phyloP scores from a whole-genome alignment of 2,888 invertebrate species.

The Drosophila fungiperda region DNA sequence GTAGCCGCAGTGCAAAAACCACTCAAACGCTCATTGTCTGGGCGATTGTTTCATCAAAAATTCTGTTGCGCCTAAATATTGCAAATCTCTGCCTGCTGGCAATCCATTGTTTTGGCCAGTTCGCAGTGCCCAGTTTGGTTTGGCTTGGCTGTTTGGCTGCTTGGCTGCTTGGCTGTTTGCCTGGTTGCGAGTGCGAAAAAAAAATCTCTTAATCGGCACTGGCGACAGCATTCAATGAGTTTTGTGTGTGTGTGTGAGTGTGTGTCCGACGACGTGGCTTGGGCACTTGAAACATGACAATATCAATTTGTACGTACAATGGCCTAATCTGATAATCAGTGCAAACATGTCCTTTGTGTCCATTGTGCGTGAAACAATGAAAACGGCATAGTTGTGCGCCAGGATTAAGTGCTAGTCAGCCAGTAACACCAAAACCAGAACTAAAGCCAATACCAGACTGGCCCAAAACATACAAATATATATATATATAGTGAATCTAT shows the following conservation, averaged over 20 bases:
- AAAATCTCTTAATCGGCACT: conserved; percentile 83
- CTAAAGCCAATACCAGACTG: conserved; percentile 41
- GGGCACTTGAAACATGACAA: conserved; percentile 85
- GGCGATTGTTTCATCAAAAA: conserved; percentile 74
- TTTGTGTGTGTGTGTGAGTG: conserved; percentile 9
- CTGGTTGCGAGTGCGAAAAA: conserved; percentile 73
- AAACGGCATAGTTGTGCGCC: conserved; percentile 84
- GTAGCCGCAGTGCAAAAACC: conserved; percentile 60
- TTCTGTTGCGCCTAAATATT: conserved; percentile 65
- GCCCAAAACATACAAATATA: background rate
- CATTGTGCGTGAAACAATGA: conserved; percentile 84
- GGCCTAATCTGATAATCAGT: conserved; percentile 85
- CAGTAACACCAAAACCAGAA: conserved; percentile 25
- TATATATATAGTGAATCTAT: conserved; percentile 15
- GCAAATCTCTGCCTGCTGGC: conserved; percentile 67
- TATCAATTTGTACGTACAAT: conserved; percentile 85
- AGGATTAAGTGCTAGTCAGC: conserved; percentile 80
- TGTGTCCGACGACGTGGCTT: conserved; percentile 33
- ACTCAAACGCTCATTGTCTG: conserved; percentile 77
- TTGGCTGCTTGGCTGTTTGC: conserved; percentile 29
- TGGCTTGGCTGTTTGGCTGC: background rate
- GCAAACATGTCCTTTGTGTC: conserved; percentile 85
- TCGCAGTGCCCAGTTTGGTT: conserved; percentile 39
- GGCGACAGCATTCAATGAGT: conserved; percentile 79
- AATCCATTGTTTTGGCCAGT: conserved; percentile 60